phyloP scores from a whole-genome alignment of 2,113 vertebrate genomes.

The Eolophus roseicapilla region DNA sequence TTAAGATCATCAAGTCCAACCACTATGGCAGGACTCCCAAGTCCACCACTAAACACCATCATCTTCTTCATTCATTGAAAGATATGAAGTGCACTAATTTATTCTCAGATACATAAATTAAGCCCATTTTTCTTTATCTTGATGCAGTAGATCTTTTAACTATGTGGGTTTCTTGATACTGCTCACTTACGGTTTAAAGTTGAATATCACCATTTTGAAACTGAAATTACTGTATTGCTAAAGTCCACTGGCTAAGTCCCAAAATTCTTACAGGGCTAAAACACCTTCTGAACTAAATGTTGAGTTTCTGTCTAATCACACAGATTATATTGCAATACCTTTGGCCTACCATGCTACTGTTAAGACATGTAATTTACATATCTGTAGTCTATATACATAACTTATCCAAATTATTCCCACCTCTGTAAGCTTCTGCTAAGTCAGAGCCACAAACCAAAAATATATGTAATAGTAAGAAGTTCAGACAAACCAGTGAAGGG shows the following conservation, averaged over 20 bases:
- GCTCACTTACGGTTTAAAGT: background rate
- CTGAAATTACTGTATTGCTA: background rate
- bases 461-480: background rate
- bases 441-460: background rate
- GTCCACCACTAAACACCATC: background rate
- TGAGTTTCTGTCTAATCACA: background rate
- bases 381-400: background rate
- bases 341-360: background rate
- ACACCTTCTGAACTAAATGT: background rate
- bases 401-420: background rate
- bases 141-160: background rate
- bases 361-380: background rate
- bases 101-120: background rate
- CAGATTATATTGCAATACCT: background rate
- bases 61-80: background rate
- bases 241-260: background rate
- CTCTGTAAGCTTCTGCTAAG: background rate
- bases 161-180: background rate
- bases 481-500: constrained; percentile 80
- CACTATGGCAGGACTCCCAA: background rate
- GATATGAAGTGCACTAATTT: background rate
- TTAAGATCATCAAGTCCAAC: background rate
- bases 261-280: background rate
- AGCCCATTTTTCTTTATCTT: background rate
- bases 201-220: background rate